A percentile compares a stretch with the other conserved stretches of the same genome.
phyloP scores from a whole-genome alignment of 1,140 invertebrate species.

The Hycleus cichorii region DNA sequence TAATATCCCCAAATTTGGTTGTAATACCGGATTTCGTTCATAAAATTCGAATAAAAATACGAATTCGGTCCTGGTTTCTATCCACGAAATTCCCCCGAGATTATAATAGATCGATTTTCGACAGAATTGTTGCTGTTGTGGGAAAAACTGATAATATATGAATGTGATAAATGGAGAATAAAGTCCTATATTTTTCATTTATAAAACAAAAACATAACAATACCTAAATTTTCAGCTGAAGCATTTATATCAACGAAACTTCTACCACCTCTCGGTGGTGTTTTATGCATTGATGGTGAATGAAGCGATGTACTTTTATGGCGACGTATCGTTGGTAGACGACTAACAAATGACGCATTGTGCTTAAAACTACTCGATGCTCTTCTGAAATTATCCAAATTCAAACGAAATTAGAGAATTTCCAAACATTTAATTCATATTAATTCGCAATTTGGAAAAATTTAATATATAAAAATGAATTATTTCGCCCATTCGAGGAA shows the following conservation, averaged over 20 bases:
- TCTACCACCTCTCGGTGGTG: constrained; percentile 43
- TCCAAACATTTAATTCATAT: background rate
- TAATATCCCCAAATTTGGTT: too few relatives aligned
- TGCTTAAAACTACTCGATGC: constrained; percentile 78
- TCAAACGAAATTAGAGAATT: background rate
- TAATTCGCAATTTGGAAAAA: background rate
- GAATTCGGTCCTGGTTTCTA: too few relatives aligned
- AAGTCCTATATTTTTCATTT: background rate
- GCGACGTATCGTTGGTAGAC: constrained; percentile 75
- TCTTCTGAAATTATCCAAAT: constrained; percentile 44
- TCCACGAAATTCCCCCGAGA: too few relatives aligned
- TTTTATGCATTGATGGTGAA: constrained; percentile 56
- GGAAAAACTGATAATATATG: background rate
- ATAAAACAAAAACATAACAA: background rate
- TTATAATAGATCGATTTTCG: too few relatives aligned
- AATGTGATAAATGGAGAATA: background rate
- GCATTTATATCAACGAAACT: constrained; percentile 61
- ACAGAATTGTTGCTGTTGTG: too few relatives aligned
- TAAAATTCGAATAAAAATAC: too few relatives aligned
- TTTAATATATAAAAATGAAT: background rate
- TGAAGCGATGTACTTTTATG: constrained; percentile 69
- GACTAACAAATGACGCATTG: constrained; percentile 83
- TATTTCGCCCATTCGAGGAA: too few relatives aligned
- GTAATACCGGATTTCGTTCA: too few relatives aligned
- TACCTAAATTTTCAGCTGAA: constrained; percentile 65